A percentile compares a stretch with the other conserved stretches of the same genome.
Conservation (phyloP, 2,113 vertebrate genomes). For the Toxotes jaculatrix region DNA sequence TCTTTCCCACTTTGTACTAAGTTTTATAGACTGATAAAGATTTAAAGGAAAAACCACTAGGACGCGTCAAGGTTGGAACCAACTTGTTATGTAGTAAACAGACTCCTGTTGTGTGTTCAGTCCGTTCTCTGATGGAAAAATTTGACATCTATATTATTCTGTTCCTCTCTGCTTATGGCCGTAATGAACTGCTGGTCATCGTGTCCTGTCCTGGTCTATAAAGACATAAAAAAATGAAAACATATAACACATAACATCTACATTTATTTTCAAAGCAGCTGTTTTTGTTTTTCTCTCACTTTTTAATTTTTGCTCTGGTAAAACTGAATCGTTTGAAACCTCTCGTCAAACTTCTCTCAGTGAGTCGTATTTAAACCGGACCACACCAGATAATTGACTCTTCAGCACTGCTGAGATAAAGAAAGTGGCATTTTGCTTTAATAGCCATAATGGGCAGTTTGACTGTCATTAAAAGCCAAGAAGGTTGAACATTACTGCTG, state of each 20-base stretch:
- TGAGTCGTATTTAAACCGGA: neutral
- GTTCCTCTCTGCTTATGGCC: neutral
- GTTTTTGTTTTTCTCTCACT: neutral
- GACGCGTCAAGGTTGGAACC: neutral
- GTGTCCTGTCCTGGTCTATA: neutral
- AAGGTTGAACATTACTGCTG: neutral
- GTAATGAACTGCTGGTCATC: neutral
- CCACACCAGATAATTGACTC: neutral
- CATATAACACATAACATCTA: neutral
- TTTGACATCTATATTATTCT: neutral
- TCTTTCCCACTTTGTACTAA: neutral
- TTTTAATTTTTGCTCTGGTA: neutral
- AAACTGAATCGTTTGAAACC: neutral
- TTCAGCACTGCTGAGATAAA: neutral
- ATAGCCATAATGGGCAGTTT: slow-evolving; percentile 9
- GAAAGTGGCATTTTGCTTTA: neutral
- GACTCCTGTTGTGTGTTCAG: neutral
- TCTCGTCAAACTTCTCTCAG: neutral
- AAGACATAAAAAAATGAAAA: no score
- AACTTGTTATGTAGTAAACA: neutral
- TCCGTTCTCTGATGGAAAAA: neutral
- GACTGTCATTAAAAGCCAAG: neutral
- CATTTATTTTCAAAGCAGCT: neutral
- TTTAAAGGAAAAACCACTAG: neutral
- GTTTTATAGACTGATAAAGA: slow-evolving; percentile 27